A percentile compares a stretch with the other conserved stretches of the same genome.
These are phyloP conservation scores for Cetonia aurata DNA, from an alignment of 2,888 invertebrate species.

Conservation along the genomic window DNA sequence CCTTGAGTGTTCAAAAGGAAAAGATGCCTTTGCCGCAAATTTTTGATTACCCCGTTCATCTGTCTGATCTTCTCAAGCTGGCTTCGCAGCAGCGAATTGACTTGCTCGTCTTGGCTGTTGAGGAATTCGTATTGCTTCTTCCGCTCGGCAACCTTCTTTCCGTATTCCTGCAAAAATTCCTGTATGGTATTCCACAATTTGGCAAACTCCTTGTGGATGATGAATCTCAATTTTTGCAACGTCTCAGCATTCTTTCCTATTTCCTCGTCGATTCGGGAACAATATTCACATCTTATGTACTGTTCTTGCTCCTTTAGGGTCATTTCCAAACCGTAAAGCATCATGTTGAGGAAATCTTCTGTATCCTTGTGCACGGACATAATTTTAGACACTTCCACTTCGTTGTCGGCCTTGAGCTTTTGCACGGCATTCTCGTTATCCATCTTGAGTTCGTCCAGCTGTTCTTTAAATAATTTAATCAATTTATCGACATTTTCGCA, in stretches of 20 bases:
- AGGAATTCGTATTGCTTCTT: conserved; percentile 56
- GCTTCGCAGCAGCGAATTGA: conserved; percentile 45
- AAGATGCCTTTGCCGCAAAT: conserved; percentile 53
- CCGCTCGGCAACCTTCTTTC: conserved; percentile 46
- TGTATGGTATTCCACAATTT: conserved; percentile 57
- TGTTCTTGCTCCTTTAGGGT: conserved; percentile 60
- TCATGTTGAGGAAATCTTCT: conserved; percentile 68
- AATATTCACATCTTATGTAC: conserved; percentile 59
- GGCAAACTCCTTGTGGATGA: conserved; percentile 55
- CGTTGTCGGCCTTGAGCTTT: conserved; percentile 60
- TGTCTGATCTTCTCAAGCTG: conserved; percentile 45
- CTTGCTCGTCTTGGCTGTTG: conserved; percentile 56
- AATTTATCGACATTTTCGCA: conserved; percentile 63
- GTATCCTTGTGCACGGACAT: conserved; percentile 56
- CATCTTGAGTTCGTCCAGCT: conserved; percentile 59
- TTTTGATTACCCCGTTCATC: conserved; percentile 52
- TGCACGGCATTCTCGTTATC: conserved; percentile 59
- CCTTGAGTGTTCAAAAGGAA: conserved; percentile 49
- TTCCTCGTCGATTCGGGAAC: conserved; percentile 61
- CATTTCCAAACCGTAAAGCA: conserved; percentile 69
- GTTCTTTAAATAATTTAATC: conserved; percentile 60
- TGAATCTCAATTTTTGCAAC: conserved; percentile 55
- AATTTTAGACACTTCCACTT: conserved; percentile 66
- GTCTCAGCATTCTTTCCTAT: conserved; percentile 56
- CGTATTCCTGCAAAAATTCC: conserved; percentile 52